phyloP scores from a whole-genome alignment of 2,888 invertebrate genomes.

The Hyposoter didymator region DNA sequence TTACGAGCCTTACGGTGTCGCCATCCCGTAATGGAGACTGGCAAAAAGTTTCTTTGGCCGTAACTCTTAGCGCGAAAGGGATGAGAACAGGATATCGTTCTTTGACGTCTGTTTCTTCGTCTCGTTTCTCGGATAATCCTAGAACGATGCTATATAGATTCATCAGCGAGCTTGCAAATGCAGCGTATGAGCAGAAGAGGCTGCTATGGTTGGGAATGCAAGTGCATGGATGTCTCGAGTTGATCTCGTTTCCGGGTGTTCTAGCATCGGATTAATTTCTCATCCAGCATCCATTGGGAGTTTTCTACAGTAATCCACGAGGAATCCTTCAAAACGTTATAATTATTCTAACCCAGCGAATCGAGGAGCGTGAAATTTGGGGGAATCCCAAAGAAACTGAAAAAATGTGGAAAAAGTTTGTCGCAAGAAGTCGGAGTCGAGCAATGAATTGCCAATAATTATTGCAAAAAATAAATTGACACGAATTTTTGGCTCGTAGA shows the following conservation, averaged over 20 bases:
- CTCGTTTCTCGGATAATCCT: constrained; percentile 13
- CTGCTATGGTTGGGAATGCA: neutral
- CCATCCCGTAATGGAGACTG: constrained; percentile 63
- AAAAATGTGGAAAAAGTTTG: neutral
- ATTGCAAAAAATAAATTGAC: neutral
- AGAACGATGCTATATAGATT: constrained; percentile 8
- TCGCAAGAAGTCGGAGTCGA: neutral
- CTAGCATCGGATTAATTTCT: neutral
- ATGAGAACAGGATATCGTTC: constrained; percentile 41
- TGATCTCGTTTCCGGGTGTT: neutral
- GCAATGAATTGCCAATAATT: neutral
- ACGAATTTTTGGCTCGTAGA: neutral
- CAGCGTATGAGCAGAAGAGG: neutral
- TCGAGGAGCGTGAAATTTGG: neutral
- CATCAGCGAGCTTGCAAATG: constrained; percentile 19
- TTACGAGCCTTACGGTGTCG: constrained; percentile 55
- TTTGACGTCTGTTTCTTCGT: constrained; percentile 38
- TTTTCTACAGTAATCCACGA: neutral
- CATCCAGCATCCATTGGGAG: neutral
- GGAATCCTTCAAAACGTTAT: neutral
- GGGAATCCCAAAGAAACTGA: neutral
- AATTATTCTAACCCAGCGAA: neutral
- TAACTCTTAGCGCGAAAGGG: constrained; percentile 55
- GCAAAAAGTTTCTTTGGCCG: constrained; percentile 62
- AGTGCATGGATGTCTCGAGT: neutral